Percentiles rank a stretch among this genome's conserved stretches.
Evolutionary conservation across 2,113 vertebrate species (phyloP).

Genomic region (Gallinago undulata): DNA sequence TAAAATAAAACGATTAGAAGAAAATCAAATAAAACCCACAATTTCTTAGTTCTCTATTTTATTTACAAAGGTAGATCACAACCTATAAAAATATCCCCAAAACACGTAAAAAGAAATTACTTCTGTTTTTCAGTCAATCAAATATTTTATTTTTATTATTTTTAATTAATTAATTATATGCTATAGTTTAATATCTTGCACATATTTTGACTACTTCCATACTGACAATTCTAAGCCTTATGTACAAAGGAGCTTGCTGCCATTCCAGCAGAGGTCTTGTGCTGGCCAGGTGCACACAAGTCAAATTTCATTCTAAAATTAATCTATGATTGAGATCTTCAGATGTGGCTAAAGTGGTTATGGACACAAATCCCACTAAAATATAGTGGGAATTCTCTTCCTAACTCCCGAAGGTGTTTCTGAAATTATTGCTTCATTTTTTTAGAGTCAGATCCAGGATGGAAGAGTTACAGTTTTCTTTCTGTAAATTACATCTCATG

Average conservation of each 20-base stretch:
- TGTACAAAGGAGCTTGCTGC: background rate
- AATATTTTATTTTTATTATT: background rate
- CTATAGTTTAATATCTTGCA: background rate
- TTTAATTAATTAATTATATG: background rate
- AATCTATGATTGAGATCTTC: background rate
- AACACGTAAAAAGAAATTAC: background rate
- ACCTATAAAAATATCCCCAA: background rate
- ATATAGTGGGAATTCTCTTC: background rate
- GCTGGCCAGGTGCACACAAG: background rate
- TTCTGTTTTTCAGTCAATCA: background rate
- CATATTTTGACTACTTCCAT: background rate
- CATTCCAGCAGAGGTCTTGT: background rate
- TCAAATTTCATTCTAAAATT: background rate
- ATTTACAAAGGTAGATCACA: background rate
- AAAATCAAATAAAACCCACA: background rate
- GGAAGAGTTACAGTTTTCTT: background rate
- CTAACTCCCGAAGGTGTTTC: background rate
- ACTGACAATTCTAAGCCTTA: background rate
- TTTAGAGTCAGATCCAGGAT: background rate
- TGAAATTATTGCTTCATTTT: conserved; percentile 20
- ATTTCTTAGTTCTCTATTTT: background rate
- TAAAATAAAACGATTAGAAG: background rate
- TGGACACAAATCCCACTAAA: background rate
- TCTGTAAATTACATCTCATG: background rate
- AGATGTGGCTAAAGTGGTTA: conserved; percentile 10